These are phyloP conservation scores for Colinus virginianus DNA, from an alignment of 2,113 vertebrate genomes.

Conservation along the genomic window DNA sequence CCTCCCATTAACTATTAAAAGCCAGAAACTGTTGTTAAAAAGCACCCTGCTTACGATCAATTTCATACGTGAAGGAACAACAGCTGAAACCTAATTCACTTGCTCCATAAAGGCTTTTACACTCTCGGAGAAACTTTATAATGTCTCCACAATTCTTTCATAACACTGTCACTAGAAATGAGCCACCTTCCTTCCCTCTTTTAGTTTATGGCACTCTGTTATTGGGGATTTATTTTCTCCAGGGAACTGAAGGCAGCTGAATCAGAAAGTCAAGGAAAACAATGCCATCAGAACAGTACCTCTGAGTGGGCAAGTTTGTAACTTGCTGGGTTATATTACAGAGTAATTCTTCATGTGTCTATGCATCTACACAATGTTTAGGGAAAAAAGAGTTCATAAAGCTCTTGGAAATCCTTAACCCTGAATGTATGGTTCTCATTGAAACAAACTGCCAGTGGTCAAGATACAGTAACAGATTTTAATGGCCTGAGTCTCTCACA, in stretches of 20 bases:
- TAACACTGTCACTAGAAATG: background rate
- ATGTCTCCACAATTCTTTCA: background rate
- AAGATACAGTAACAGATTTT: conserved; percentile 51
- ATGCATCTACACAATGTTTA: conserved; percentile 34
- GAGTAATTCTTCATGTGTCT: background rate
- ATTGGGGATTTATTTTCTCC: background rate
- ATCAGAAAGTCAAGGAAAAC: background rate
- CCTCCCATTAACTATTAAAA: conserved; percentile 54
- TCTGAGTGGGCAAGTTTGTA: background rate
- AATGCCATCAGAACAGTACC: background rate
- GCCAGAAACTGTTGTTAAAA: background rate
- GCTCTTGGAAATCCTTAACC: conserved; percentile 28
- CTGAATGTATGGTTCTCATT: background rate
- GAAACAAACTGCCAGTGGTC: conserved; percentile 40
- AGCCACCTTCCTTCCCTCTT: background rate
- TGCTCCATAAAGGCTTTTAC: conserved; percentile 12
- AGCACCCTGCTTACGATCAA: background rate
- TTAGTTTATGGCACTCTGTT: background rate
- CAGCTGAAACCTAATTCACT: conserved; percentile 31
- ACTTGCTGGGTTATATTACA: conserved; percentile 4
- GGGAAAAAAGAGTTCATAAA: conserved; percentile 22
- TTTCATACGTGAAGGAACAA: conserved; percentile 15
- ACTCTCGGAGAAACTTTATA: conserved; percentile 7
- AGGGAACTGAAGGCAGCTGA: background rate
- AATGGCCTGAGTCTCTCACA: conserved; percentile 42